Conservation (phyloP, 2,888 invertebrate genomes). For the Patella depressa region DNA sequence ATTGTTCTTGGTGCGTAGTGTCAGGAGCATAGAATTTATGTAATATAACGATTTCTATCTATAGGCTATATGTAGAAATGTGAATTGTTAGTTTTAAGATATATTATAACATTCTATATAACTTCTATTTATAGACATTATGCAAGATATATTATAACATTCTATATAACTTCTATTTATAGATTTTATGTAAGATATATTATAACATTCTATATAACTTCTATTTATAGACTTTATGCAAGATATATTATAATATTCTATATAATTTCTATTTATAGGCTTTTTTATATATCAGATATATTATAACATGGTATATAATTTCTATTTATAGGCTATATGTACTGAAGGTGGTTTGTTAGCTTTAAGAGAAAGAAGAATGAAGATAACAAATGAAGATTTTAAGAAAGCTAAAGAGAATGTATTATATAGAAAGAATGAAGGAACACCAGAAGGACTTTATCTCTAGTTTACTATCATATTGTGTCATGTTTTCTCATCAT, state of each 20-base stretch:
- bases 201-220: neutral
- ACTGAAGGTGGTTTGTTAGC: conserved; percentile 99
- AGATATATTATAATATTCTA: neutral
- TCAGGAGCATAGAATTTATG: too few relatives aligned
- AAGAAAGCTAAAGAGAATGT: conserved; percentile 99
- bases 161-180: too few relatives aligned
- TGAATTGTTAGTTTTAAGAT: too few relatives aligned
- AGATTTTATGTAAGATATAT: too few relatives aligned
- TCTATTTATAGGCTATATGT: conserved; percentile 88
- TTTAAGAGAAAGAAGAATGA: conserved; percentile 96
- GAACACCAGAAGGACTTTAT: conserved; percentile 98
- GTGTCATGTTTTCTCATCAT: too few relatives aligned
- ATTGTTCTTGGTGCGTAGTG: too few relatives aligned
- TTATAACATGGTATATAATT: neutral
- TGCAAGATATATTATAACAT: too few relatives aligned
- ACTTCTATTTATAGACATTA: too few relatives aligned
- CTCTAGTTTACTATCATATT: conserved; percentile 76
- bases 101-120: neutral
- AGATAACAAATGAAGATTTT: conserved; percentile 99
- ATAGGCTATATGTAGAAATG: too few relatives aligned
- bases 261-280: conserved; percentile 78
- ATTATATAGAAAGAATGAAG: conserved; percentile 98
- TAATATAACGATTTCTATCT: too few relatives aligned
- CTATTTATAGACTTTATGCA: too few relatives aligned
- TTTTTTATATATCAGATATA: conserved; percentile 87